Evolutionary conservation across 2,113 vertebrate species (phyloP).

Genomic region (Pelmatolapia mariae): DNA sequence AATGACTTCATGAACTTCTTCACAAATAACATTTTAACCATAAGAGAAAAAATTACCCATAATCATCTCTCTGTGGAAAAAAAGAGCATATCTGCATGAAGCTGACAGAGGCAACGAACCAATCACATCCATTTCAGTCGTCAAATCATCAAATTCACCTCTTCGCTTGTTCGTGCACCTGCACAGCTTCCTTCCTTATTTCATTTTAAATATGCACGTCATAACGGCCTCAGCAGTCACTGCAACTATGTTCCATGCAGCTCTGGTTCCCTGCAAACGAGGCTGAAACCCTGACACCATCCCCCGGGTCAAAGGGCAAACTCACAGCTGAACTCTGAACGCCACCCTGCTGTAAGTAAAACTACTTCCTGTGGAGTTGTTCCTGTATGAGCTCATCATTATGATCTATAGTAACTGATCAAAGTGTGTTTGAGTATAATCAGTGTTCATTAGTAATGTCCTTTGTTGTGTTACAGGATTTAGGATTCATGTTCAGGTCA

Average conservation of each 20-base stretch:
- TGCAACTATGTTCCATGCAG: background rate
- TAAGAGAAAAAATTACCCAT: accelerated
- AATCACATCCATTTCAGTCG: background rate
- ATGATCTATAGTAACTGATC: background rate
- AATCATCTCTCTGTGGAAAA: background rate
- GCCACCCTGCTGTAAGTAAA: background rate
- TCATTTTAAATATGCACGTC: background rate
- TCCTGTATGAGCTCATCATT: background rate
- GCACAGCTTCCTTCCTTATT: background rate
- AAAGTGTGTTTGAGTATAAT: background rate
- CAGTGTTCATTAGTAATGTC: background rate
- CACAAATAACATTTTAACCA: too few relatives aligned
- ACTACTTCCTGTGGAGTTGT: background rate
- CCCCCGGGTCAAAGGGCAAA: background rate
- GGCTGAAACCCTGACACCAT: background rate
- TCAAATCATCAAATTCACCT: background rate
- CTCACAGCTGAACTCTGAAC: background rate
- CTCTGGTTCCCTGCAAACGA: background rate
- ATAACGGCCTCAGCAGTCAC: background rate
- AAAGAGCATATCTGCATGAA: background rate
- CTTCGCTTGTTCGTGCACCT: background rate
- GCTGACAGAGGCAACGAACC: background rate
- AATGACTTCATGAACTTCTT: too few relatives aligned
- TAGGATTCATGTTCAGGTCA: background rate
- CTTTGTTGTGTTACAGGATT: background rate